These are phyloP conservation scores for Geodia barretti DNA, from an alignment of 37 sponge, comb jelly and placozoan genomes.

Conservation along the genomic window DNA sequence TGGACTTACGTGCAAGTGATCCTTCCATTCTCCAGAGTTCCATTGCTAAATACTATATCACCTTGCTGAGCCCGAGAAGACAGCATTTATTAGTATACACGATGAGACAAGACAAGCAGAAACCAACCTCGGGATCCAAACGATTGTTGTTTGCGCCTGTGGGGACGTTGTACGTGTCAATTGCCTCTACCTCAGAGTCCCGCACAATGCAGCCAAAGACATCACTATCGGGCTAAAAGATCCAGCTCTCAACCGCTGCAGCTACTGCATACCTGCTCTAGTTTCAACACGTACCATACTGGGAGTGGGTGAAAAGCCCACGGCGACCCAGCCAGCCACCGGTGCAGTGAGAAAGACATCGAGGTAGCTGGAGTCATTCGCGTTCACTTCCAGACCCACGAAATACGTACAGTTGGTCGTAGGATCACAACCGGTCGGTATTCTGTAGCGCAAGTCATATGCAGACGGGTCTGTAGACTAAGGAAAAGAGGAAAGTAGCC, in stretches of 20 bases:
- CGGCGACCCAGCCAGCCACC: conserved; percentile 56
- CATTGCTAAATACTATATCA: neutral
- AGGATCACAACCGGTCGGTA: conserved; percentile 3
- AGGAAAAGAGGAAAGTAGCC: neutral
- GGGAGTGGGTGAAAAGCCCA: conserved; percentile 50
- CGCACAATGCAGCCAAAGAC: conserved; percentile 8
- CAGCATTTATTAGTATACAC: no score
- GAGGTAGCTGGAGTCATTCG: conserved; percentile 12
- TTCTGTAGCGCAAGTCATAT: neutral
- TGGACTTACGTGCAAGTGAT: conserved; percentile 15
- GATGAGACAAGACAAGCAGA: no score
- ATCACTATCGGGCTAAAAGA: conserved; percentile 9
- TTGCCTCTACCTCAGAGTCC: neutral
- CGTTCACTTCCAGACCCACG: conserved; percentile 28
- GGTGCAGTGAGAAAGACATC: conserved; percentile 26
- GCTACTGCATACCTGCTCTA: no score
- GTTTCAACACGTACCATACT: conserved; percentile 22
- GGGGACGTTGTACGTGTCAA: conserved; percentile 14
- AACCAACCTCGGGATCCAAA: no score
- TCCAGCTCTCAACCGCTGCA: neutral
- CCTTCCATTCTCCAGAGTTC: conserved; percentile 5
- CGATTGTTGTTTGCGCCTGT: neutral
- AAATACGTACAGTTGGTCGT: conserved; percentile 1
- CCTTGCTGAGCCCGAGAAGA: no score
- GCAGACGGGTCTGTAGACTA: neutral